phyloP scores from a whole-genome alignment of 2,888 invertebrate genomes.

The Biston stratarius region DNA sequence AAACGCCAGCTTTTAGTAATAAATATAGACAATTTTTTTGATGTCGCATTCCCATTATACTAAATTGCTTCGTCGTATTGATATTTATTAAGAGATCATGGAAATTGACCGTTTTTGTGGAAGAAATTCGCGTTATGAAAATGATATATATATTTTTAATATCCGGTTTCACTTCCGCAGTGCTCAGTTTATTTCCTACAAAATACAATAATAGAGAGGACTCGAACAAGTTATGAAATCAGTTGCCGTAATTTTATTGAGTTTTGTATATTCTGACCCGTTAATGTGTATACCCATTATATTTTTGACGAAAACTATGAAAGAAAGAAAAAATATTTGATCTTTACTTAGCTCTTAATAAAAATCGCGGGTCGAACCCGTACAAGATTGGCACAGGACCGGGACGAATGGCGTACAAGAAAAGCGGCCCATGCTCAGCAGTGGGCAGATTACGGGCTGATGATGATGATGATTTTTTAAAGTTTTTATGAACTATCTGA shows the following conservation, averaged over 20 bases:
- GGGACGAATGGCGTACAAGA: no score
- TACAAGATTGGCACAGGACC: no score
- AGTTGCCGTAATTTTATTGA: conserved; percentile 59
- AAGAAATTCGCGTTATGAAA: not conserved
- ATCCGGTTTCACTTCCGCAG: conserved; percentile 1
- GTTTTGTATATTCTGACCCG: conserved; percentile 46
- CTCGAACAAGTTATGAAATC: conserved; percentile 61
- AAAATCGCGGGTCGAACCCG: no score
- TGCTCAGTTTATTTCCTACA: conserved; percentile 39
- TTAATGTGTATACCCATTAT: no score
- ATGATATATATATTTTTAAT: conserved; percentile 4
- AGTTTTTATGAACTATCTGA: no score
- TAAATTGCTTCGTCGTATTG: conserved; percentile 8
- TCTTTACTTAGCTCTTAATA: no score
- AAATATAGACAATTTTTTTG: conserved; percentile 29
- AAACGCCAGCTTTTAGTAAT: conserved; percentile 19
- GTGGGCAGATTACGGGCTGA: no score
- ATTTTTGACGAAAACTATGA: conserved; percentile 45
- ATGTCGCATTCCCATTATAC: conserved; percentile 19
- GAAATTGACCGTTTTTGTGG: not conserved
- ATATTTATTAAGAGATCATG: not conserved
- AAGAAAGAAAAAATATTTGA: no score
- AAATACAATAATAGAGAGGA: conserved; percentile 56
- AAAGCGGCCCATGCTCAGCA: no score
- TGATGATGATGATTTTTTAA: no score